phyloP scores from a whole-genome alignment of 1,140 invertebrate genomes.

The Caenorhabditis remanei region DNA sequence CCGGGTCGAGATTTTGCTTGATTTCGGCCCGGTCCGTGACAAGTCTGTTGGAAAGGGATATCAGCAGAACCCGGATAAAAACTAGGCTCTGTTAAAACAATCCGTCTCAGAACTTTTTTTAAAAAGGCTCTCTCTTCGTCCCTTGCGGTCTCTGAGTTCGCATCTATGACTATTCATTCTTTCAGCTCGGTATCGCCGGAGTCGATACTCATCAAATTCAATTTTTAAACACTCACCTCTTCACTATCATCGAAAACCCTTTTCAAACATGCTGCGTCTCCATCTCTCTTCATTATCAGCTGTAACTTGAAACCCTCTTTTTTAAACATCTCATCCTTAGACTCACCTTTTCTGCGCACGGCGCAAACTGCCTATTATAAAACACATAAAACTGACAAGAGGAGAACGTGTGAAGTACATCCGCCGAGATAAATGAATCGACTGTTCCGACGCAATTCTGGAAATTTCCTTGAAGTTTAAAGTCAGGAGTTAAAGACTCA shows the following conservation, averaged over 20 bases:
- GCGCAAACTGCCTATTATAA: background rate
- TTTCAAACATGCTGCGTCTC: background rate
- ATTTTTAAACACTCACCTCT: background rate
- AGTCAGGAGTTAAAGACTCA: background rate
- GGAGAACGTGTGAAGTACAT: conserved; percentile 26
- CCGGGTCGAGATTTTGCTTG: no score
- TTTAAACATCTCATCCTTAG: background rate
- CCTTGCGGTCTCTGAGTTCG: no score
- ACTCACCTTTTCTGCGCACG: conserved; percentile 2
- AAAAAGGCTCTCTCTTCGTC: no score
- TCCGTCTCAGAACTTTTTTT: no score
- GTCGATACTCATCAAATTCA: no score
- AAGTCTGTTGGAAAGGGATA: no score
- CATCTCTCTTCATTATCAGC: background rate
- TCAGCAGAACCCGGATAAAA: no score
- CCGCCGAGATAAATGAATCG: background rate
- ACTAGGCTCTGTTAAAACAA: no score
- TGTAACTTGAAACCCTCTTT: background rate
- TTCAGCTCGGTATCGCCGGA: no score
- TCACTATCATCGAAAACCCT: background rate
- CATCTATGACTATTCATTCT: no score
- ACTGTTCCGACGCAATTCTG: conserved; percentile 10
- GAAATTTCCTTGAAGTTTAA: background rate
- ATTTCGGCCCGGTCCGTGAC: no score
- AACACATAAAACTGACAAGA: conserved; percentile 48